Base-by-base conservation (phyloP, 92 coral and sea anemone genomes). In the Anthopleura xanthogrammica region DNA sequence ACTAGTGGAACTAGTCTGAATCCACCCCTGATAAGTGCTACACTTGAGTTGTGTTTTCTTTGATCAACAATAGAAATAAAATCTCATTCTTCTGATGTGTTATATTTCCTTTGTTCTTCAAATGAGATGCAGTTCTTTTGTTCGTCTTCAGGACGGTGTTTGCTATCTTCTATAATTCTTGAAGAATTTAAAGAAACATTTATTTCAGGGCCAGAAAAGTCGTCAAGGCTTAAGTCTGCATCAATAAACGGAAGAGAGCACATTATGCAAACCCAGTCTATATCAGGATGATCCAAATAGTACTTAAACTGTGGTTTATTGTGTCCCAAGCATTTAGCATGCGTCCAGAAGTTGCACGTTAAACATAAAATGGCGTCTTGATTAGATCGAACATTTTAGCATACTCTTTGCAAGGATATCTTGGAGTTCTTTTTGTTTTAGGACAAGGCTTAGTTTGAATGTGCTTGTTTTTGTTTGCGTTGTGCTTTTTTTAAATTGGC, bases 341-440 rank as follows among this genome's bases (percentile, higher is more conserved):
- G 79, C 41, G 79, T 42, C 79, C 79, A 75, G 58, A 3, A 43
- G 58, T 52, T 75, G 16, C 79, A 75, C 41, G 41, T 52, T 16
- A 52, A 23, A 22, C 79, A 75, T 19, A 75, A 48, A 41, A 75
- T 75, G n/a, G 79, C 79, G 56, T 75, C 79, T 48, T 75, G 79
- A 48, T 75, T 41, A n/a, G 54, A 42, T 41, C 79, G 41, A 36
- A 75, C 79, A 16, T 75, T 75, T 75, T 75, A 75, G 55, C 79
- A 41, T 57, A 42, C 57, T 40, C 79, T 52, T 75, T 75, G 41
- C 79, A 75, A 19, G 79, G 79, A 52, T 75, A 75, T 52, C 41
- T 75, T 20, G 79, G 79, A 52, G 79, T 75, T 14, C 41, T 52
- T 42, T 75, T 43, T 5, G 56, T 75, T 12, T 17, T 19, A 75